Percentiles rank a stretch among this genome's conserved stretches.
Evolutionary conservation across 2,888 invertebrate species (phyloP).

Genomic region (Eledona agricola): DNA sequence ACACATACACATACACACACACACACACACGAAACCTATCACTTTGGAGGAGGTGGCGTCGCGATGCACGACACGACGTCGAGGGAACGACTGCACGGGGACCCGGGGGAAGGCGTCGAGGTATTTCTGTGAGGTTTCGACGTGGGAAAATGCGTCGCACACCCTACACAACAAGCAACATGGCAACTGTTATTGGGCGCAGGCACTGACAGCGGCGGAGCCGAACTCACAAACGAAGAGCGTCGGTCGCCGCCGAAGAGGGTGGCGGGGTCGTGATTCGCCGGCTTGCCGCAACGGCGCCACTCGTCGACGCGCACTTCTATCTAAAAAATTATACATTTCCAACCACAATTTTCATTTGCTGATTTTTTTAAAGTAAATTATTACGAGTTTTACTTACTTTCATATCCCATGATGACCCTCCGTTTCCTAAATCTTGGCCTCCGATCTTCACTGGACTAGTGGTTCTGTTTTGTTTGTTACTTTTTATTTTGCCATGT

Average conservation of each 20-base stretch:
- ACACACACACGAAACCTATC: not conserved
- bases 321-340: too few relatives aligned
- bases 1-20: not conserved
- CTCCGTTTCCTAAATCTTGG: too few relatives aligned
- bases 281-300: conserved; percentile 6
- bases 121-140: conserved; percentile 14
- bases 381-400: too few relatives aligned
- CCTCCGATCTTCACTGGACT: too few relatives aligned
- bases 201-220: conserved; percentile 42
- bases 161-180: conserved; percentile 57
- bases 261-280: not conserved
- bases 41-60: not conserved
- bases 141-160: conserved; percentile 44
- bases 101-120: conserved; percentile 3
- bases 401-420: too few relatives aligned
- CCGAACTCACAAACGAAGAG: conserved; percentile 24
- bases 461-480: too few relatives aligned
- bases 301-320: conserved; percentile 4
- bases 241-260: not conserved
- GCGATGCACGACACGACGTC: not conserved
- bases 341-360: too few relatives aligned
- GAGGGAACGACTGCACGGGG: not conserved
- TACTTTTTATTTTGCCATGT: too few relatives aligned
- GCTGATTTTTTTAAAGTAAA: too few relatives aligned
- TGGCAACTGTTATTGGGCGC: conserved; percentile 59